phyloP scores from a whole-genome alignment of 2,797 vertebrate genomes.

The Poeciliopsis presidionis region DNA sequence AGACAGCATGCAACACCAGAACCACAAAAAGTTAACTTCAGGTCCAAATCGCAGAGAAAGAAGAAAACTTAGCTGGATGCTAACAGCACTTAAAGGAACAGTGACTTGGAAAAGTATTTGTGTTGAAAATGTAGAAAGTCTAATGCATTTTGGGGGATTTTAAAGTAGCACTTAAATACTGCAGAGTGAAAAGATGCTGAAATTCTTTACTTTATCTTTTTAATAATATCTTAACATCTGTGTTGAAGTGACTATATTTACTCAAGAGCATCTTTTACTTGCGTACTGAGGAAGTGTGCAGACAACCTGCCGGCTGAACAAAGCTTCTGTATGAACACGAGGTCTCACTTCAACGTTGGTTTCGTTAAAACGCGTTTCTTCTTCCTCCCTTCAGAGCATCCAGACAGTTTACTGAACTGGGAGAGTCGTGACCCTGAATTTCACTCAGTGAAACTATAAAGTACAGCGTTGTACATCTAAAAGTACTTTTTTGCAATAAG shows the following conservation, averaged over 20 bases:
- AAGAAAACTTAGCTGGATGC: slow-evolving; percentile 1
- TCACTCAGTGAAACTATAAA: too few relatives aligned
- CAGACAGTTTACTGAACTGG: neutral
- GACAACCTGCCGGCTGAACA: neutral
- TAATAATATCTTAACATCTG: too few relatives aligned
- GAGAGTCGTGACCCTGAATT: too few relatives aligned
- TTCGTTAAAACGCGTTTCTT: neutral
- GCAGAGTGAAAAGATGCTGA: too few relatives aligned
- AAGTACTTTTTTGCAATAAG: too few relatives aligned
- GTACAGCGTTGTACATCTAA: too few relatives aligned
- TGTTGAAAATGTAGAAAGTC: too few relatives aligned
- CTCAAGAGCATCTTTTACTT: neutral
- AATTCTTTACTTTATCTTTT: too few relatives aligned
- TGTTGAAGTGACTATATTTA: too few relatives aligned
- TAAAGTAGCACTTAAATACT: neutral
- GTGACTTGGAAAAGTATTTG: neutral
- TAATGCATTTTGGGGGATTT: neutral
- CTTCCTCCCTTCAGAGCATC: neutral
- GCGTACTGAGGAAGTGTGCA: neutral
- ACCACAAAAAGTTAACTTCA: neutral
- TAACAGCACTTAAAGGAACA: slow-evolving; percentile 21
- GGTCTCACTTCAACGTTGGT: neutral
- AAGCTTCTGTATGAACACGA: neutral
- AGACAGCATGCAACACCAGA: neutral
- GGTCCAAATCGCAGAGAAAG: neutral